These are phyloP conservation scores for Melanostoma scalare DNA, from an alignment of 2,888 invertebrate species.

Conservation along the genomic window DNA sequence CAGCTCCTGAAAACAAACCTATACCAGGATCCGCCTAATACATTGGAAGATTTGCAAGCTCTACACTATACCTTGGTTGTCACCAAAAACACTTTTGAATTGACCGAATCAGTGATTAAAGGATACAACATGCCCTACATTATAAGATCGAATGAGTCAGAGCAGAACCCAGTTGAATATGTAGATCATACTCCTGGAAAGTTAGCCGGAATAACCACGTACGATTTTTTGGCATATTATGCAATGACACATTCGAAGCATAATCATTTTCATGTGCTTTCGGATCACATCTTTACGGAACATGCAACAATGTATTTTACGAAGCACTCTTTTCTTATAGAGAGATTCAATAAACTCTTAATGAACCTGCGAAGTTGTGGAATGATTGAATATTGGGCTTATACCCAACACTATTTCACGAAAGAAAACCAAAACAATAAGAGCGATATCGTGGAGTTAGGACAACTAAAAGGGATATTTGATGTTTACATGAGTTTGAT, in stretches of 20 bases:
- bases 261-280: conserved; percentile 68
- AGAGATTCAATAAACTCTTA: conserved; percentile 71
- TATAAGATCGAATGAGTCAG: conserved; percentile 49
- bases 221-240: conserved; percentile 73
- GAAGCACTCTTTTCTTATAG: conserved; percentile 74
- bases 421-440: no score
- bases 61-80: conserved; percentile 66
- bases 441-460: no score
- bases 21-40: conserved; percentile 70
- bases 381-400: conserved; percentile 73
- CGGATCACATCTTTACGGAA: conserved; percentile 73
- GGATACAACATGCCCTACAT: conserved; percentile 54
- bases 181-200: conserved; percentile 17
- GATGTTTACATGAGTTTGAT: no score
- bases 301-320: conserved; percentile 75
- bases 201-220: conserved; percentile 56
- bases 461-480: no score
- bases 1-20: conserved; percentile 70
- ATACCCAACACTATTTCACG: no score
- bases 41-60: conserved; percentile 59
- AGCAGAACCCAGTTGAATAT: conserved; percentile 19
- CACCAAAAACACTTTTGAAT: conserved; percentile 59
- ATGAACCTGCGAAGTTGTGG: conserved; percentile 71
- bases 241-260: conserved; percentile 44
- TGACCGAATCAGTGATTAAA: conserved; percentile 44